These are phyloP conservation scores for Channa maculata DNA, from an alignment of 2,113 vertebrate genomes.

Conservation along the genomic window DNA sequence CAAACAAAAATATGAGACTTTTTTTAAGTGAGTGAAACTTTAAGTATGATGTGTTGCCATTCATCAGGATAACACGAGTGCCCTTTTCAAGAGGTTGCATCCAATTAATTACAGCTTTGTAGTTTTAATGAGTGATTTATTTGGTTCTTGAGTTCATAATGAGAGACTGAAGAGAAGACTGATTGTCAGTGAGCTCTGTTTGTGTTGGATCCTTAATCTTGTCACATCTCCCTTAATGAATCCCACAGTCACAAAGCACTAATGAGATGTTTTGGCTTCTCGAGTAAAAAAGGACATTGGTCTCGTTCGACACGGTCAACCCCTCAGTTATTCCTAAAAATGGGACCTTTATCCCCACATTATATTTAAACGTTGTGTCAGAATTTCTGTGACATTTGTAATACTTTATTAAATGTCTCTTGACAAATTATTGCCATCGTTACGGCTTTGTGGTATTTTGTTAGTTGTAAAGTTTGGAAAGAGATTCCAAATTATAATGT, in stretches of 20 bases:
- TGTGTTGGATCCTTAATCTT: slow-evolving; percentile 27
- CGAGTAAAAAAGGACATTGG: neutral
- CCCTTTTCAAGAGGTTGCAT: slow-evolving; percentile 17
- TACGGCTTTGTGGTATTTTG: too few relatives aligned
- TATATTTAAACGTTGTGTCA: too few relatives aligned
- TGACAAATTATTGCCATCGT: too few relatives aligned
- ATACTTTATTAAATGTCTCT: too few relatives aligned
- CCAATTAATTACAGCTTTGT: slow-evolving; percentile 35
- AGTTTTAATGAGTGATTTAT: slow-evolving; percentile 48
- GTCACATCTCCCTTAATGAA: slow-evolving; percentile 55
- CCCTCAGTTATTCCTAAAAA: neutral
- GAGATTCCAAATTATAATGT: too few relatives aligned
- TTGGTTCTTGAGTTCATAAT: slow-evolving; percentile 24
- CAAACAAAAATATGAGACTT: too few relatives aligned
- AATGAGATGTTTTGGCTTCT: slow-evolving; percentile 51
- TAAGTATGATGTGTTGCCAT: slow-evolving; percentile 1
- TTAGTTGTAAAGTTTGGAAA: too few relatives aligned
- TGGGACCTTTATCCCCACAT: too few relatives aligned
- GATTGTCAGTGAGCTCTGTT: slow-evolving; percentile 30
- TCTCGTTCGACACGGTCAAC: neutral
- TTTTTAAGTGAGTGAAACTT: neutral
- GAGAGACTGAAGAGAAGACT: slow-evolving; percentile 30
- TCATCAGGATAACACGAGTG: neutral
- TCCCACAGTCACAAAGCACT: slow-evolving; percentile 46
- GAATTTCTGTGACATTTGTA: too few relatives aligned